phyloP scores from a whole-genome alignment of 2,797 vertebrate species.

The Columba guinea region DNA sequence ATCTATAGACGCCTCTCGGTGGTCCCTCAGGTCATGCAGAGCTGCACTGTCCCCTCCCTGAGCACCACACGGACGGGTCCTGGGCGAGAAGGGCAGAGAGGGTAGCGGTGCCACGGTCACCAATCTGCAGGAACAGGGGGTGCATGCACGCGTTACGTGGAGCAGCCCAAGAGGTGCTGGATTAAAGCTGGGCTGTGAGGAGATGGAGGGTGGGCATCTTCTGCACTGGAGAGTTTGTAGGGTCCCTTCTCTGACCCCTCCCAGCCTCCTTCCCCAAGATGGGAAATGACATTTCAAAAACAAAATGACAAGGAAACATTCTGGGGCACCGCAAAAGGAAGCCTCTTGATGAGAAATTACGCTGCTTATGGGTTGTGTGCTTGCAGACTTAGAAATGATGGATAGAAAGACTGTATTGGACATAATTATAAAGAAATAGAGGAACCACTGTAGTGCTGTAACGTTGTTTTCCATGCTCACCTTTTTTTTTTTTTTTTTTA shows the following conservation, averaged over 20 bases:
- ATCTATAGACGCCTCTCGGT: rapidly evolving
- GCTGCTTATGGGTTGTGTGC: neutral
- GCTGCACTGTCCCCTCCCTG: neutral
- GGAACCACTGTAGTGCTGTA: neutral
- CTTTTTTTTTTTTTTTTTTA: neutral
- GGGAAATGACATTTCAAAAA: neutral
- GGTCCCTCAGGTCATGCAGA: rapidly evolving
- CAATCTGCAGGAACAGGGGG: neutral
- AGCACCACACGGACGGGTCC: rapidly evolving
- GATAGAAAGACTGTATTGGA: neutral
- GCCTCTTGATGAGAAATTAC: neutral
- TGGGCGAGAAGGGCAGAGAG: neutral
- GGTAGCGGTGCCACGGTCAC: neutral
- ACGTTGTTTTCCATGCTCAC: neutral
- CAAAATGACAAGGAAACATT: rapidly evolving
- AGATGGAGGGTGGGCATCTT: neutral
- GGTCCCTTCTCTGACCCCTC: neutral
- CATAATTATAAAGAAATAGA: neutral
- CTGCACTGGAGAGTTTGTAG: neutral
- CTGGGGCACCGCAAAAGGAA: neutral
- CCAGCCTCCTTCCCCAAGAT: neutral
- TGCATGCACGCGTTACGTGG: rapidly evolving
- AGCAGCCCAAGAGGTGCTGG: neutral
- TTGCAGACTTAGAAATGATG: rapidly evolving
- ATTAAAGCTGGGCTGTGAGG: neutral